These are phyloP conservation scores for Sycophaga agraensis DNA, from an alignment of 1,140 invertebrate genomes.

Conservation along the genomic window DNA sequence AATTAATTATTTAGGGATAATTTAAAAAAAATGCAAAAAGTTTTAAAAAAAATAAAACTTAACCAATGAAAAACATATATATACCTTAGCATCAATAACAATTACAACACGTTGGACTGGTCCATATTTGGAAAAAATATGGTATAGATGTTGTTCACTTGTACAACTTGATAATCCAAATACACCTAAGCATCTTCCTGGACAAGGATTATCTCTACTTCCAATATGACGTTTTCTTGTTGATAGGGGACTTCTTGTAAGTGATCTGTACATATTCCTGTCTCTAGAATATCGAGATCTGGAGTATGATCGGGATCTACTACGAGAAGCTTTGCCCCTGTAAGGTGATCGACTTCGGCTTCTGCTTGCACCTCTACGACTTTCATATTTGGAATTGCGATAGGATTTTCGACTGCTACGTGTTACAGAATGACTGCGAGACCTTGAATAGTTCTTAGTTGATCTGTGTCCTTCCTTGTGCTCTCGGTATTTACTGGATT, in stretches of 20 bases:
- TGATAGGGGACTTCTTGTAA: constrained; percentile 62
- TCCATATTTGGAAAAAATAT: constrained; percentile 92
- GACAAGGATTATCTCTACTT: constrained; percentile 78
- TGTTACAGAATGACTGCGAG: constrained; percentile 48
- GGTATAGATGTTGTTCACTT: constrained; percentile 88
- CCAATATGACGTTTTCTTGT: constrained; percentile 62
- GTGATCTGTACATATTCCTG: constrained; percentile 50
- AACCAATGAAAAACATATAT: too few species aligned
- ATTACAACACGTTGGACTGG: constrained; percentile 91
- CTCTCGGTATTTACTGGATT: constrained; percentile 47
- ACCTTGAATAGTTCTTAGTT: constrained; percentile 51
- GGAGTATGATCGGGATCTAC: constrained; percentile 58
- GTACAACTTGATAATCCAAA: constrained; percentile 94
- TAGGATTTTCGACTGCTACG: constrained; percentile 43
- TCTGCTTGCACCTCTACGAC: constrained; percentile 46
- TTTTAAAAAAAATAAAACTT: too few species aligned
- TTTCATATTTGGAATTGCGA: constrained; percentile 35
- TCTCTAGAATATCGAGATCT: too few species aligned
- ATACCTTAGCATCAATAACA: constrained; percentile 92
- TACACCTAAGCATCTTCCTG: constrained; percentile 86
- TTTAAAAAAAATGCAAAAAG: too few species aligned
- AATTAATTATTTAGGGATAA: too few species aligned
- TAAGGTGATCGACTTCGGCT: constrained; percentile 60
- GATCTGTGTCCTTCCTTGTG: constrained; percentile 45
- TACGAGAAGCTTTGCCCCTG: constrained; percentile 53